Evolutionary conservation across 1,140 invertebrate genomes (phyloP).

Genomic region (Megalopta genalis): DNA sequence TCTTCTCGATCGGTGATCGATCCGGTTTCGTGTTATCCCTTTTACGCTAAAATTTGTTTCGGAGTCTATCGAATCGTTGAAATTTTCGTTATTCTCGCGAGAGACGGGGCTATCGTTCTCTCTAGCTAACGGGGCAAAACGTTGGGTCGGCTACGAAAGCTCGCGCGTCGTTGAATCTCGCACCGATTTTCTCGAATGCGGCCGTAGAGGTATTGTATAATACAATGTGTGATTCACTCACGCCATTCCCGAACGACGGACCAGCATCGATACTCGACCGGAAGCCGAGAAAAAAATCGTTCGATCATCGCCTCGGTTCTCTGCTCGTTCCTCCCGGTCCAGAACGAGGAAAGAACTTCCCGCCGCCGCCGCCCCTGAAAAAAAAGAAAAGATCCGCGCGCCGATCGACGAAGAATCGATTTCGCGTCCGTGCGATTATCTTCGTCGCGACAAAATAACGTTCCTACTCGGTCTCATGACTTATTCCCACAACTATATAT

Average conservation of each 20-base stretch:
- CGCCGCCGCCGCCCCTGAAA: background rate
- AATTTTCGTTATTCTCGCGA: slow-evolving; percentile 1
- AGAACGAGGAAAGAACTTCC: background rate
- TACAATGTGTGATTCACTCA: background rate
- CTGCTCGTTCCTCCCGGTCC: slow-evolving; percentile 6
- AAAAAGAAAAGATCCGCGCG: background rate
- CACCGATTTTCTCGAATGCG: slow-evolving; percentile 14
- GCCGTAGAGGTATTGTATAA: slow-evolving; percentile 6
- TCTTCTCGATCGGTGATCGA: background rate
- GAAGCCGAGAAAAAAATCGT: background rate
- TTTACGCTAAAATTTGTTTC: slow-evolving; percentile 13
- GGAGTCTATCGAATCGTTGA: slow-evolving; percentile 42
- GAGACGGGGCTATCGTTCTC: slow-evolving; percentile 1
- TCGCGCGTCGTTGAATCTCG: slow-evolving; percentile 27
- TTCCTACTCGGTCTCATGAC: no score
- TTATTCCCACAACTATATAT: no score
- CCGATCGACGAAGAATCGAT: slow-evolving; percentile 48
- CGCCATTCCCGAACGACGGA: background rate
- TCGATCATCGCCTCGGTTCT: background rate
- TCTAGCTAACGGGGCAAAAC: slow-evolving; percentile 39
- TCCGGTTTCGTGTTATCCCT: background rate
- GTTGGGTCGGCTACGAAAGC: slow-evolving; percentile 42
- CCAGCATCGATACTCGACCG: background rate
- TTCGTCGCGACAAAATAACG: slow-evolving; percentile 45
- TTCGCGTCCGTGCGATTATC: slow-evolving; percentile 45